Base-by-base conservation (phyloP, 1,140 invertebrate species). In the Sarcophaga bullata region DNA sequence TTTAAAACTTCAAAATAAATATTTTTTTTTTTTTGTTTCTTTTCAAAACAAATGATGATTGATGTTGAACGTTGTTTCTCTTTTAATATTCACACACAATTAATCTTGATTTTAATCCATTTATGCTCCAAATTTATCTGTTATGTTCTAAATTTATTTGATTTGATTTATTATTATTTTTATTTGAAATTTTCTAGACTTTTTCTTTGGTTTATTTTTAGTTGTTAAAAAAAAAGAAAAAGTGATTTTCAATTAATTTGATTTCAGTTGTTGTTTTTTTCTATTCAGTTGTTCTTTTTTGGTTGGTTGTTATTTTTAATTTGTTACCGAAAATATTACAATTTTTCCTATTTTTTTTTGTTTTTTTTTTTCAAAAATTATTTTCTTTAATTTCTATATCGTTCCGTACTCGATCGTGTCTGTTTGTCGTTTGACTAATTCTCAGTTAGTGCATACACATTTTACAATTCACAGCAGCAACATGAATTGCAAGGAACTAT, bases 181-280 rank as follows among this genome's bases (percentile, higher is more conserved):
- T 19, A 25, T 68, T 25, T 68, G 8, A n/a, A 68, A 68, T 17
- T 68, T 25, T 68, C 62, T 68, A 68, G 62, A 68, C 17, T 19
- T 68, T 68, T 68, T 68, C n/a, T 7, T 68, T 68, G n/a, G n/a
- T 78, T 78, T 78, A 78, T 78, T 78, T 78, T 52, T 78, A 78
- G 75, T 78, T 78, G 48, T 78, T 78, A 19, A 48, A 78, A n/a
- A n/a, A n/a, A n/a, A 72, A n/a, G 15, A 78, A 78, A 3, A 17
- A 49, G 19, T 78, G 9, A 49, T 50, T 48, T 76, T n/a, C 3
- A 47, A 47, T 8, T 19, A 11, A 72, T 72, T 11, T 17, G 62
- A 17, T 25, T 19, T 11, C 17, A 25, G 19, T 72, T 72, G n/a
- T 25, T 72, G 19, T 17, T 1, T 68, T n/a, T 49, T 76, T 47